Conservation (phyloP, 1,140 invertebrate species). For the Bacillus rossius region DNA sequence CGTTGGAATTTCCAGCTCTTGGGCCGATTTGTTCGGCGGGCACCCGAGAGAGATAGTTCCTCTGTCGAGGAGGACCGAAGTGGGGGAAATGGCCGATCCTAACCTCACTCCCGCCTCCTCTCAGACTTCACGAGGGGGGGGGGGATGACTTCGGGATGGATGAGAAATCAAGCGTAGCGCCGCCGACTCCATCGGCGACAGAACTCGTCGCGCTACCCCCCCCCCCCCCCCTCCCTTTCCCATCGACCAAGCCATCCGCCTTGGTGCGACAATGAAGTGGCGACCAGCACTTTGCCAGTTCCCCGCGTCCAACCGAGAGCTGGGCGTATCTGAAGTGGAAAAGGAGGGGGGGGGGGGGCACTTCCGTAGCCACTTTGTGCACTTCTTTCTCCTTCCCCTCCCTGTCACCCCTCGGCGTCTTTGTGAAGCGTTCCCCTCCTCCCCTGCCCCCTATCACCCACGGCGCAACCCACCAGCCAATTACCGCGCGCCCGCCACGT, state of each 20-base stretch:
- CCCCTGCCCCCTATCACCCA: too few relatives aligned
- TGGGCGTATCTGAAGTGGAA: constrained; percentile 24
- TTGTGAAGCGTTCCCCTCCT: background rate
- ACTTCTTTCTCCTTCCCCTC: too few relatives aligned
- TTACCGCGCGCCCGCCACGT: too few relatives aligned
- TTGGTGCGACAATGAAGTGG: background rate
- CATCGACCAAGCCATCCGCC: background rate
- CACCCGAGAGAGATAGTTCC: background rate
- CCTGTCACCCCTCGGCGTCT: too few relatives aligned
- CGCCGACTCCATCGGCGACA: background rate
- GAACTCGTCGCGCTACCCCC: background rate
- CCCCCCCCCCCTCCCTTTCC: background rate
- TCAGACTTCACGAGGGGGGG: background rate
- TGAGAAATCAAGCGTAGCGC: background rate
- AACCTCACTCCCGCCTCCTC: too few relatives aligned
- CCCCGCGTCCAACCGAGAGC: constrained; percentile 6
- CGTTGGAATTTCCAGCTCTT: constrained; percentile 7
- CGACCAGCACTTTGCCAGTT: background rate
- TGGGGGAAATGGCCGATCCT: too few relatives aligned
- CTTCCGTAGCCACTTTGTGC: too few relatives aligned
- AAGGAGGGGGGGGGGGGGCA: too few relatives aligned
- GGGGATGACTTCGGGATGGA: background rate
- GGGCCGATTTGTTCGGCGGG: background rate
- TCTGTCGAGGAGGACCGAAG: too few relatives aligned
- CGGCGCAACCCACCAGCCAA: background rate